phyloP scores from a whole-genome alignment of 1,140 invertebrate genomes.

The Camponotus vicinus region DNA sequence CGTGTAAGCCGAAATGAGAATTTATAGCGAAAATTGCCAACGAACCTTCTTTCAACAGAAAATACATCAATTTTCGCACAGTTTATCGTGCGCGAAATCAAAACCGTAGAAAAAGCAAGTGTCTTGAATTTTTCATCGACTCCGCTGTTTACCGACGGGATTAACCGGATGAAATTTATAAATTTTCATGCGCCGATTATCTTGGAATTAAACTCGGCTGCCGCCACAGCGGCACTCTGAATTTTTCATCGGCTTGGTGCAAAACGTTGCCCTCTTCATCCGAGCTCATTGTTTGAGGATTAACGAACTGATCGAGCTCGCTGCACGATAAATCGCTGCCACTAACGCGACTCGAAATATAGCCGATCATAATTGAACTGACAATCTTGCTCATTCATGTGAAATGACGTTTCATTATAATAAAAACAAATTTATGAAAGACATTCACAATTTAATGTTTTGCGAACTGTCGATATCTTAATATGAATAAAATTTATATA shows the following conservation, averaged over 20 bases:
- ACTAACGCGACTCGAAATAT: conserved; percentile 20
- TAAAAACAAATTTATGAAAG: conserved; percentile 24
- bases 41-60: conserved; percentile 2
- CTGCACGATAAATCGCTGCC: conserved; percentile 44
- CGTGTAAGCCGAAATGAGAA: not conserved
- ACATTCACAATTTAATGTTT: conserved; percentile 18
- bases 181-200: conserved; percentile 61
- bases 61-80: conserved; percentile 15
- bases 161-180: conserved; percentile 59
- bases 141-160: conserved; percentile 31
- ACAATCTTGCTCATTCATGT: conserved; percentile 32
- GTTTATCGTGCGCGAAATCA: conserved; percentile 30
- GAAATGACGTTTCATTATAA: conserved; percentile 49
- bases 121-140: conserved; percentile 48
- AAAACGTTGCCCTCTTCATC: conserved; percentile 31
- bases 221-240: not conserved
- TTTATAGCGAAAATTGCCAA: conserved; percentile 14
- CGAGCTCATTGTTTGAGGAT: conserved; percentile 53
- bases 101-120: conserved; percentile 35
- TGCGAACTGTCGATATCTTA: not conserved
- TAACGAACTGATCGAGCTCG: conserved; percentile 44
- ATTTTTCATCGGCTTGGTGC: conserved; percentile 40
- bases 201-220: conserved; percentile 47
- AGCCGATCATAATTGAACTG: conserved; percentile 29
- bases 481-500: conserved; percentile 17